Evolutionary conservation across 2,888 invertebrate genomes (phyloP).

Genomic region (Melanophora roralis): DNA sequence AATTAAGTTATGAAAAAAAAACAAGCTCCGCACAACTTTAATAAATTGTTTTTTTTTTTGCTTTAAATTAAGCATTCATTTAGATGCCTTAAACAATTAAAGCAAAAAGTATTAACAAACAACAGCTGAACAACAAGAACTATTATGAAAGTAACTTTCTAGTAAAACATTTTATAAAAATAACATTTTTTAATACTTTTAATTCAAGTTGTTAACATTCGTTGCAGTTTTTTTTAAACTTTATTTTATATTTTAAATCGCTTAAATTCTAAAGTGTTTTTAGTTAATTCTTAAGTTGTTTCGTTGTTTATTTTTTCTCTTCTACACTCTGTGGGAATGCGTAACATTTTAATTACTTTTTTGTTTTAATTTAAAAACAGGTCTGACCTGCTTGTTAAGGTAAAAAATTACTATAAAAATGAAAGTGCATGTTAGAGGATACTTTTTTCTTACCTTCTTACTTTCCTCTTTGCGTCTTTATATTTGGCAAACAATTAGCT

Average conservation of each 20-base stretch:
- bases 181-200: conserved; percentile 14
- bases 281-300: neutral
- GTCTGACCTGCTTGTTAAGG: neutral
- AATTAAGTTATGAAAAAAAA: too few relatives aligned
- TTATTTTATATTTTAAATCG: neutral
- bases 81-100: neutral
- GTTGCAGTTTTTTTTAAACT: neutral
- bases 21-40: neutral
- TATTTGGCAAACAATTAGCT: conserved; percentile 52
- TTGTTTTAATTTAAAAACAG: neutral
- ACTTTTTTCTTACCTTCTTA: neutral
- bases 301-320: neutral
- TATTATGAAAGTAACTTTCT: neutral
- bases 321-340: neutral
- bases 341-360: conserved; percentile 56
- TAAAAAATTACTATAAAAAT: conserved; percentile 35
- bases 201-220: neutral
- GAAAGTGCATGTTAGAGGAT: conserved; percentile 30
- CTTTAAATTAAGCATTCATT: neutral
- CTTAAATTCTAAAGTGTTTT: neutral
- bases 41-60: neutral
- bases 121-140: neutral
- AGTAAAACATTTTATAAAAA: neutral
- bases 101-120: neutral
- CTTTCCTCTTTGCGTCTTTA: conserved; percentile 22